Base-by-base conservation (phyloP, 2,113 vertebrate species). In the Ranitomeya imitator region DNA sequence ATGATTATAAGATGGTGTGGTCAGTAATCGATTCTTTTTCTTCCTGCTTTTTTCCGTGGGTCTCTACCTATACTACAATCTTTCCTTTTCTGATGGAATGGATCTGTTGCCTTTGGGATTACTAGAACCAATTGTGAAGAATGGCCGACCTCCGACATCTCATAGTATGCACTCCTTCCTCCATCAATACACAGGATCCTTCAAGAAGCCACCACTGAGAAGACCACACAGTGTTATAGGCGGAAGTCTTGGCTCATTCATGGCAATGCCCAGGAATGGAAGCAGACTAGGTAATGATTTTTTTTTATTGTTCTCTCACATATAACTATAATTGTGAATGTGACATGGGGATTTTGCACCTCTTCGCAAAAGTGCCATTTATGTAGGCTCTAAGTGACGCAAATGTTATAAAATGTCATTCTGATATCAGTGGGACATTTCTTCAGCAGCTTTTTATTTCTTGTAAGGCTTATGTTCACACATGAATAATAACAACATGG, bases 101-200 rank as follows among this genome's bases (percentile, higher is more conserved):
- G 92, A 93, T 89, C 83, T 92, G 90, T 92, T 92, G 92, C 90
- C 90, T 82, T 85, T 91, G 65, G 85, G 93, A 93, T 92, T 91
- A 90, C 57, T 95, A 98, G 94, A 94, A 91, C 95, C 96, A 15
- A 96, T 97, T 89, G 96, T 99, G 94, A 97, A 95, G 95, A 96
- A 97, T 94, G 97, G 98, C 90, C 96, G 96, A 85, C 97, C 97
- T 86, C 96, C 97, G 14, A 95, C 98, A 0, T 97, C 97, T 90
- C 97, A 98, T 95, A 98, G 97, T 54, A 96, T 99, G 93, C 98
- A 99, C 94, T 99, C 98, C 89, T 99, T 99, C 93, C 97, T 99
- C 78, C 97, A 99, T 90, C 98, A 99, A 77, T 99, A 98, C 94
- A 95, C 97, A 0, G 97, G 98, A 90, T 98, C 97, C 90, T 99